Conservation (phyloP, 2,113 vertebrate genomes). For the Lucifuga dentata region DNA sequence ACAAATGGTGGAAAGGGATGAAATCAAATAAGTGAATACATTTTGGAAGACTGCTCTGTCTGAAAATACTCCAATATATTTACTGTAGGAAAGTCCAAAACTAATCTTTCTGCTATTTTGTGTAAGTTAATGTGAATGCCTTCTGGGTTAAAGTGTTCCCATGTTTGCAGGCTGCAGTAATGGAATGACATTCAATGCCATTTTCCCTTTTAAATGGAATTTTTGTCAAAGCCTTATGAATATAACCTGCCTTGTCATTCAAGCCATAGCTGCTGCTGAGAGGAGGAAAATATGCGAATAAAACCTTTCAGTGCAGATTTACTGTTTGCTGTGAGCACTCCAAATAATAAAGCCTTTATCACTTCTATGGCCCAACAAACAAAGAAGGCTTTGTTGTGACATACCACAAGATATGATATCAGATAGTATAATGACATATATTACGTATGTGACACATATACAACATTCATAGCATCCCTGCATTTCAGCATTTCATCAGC, state of each 20-base stretch:
- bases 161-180: constrained; percentile 73
- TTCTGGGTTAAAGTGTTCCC: constrained; percentile 73
- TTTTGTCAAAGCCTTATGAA: constrained; percentile 76
- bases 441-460: constrained; percentile 57
- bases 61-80: constrained; percentile 45
- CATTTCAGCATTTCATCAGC: constrained; percentile 62
- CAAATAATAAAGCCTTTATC: constrained; percentile 79
- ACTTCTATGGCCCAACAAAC: constrained; percentile 61
- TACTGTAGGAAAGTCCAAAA: constrained; percentile 42
- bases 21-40: constrained; percentile 76
- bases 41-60: constrained; percentile 59
- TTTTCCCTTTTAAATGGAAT: constrained; percentile 77
- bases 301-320: constrained; percentile 73
- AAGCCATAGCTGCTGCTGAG: constrained; percentile 67
- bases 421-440: constrained; percentile 64
- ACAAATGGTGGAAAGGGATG: constrained; percentile 75
- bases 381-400: constrained; percentile 73
- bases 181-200: constrained; percentile 76
- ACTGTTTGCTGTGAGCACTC: constrained; percentile 62
- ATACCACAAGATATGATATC: constrained; percentile 69
- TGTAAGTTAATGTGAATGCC: constrained; percentile 73
- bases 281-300: constrained; percentile 72
- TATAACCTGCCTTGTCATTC: constrained; percentile 79
- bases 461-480: constrained; percentile 53
- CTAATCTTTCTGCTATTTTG: constrained; percentile 51